Evolutionary conservation across 1,140 invertebrate genomes (phyloP).

Genomic region (Anastrepha obliqua): DNA sequence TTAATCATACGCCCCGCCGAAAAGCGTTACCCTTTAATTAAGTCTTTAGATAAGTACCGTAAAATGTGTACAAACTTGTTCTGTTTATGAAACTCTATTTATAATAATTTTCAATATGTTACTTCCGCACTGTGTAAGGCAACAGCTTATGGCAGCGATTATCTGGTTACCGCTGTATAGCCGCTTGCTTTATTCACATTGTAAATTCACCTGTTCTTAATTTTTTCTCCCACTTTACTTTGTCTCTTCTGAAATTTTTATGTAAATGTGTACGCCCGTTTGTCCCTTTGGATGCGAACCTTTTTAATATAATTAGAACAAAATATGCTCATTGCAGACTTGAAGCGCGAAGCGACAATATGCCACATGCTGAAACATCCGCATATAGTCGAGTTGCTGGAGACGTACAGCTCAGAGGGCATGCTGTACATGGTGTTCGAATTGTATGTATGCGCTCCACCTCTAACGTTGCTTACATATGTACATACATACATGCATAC

Average conservation of each 20-base stretch:
- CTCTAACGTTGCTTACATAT: slow-evolving; percentile 4
- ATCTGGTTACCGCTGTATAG: slow-evolving; percentile 28
- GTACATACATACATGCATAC: slow-evolving; percentile 1
- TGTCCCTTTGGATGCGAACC: slow-evolving; percentile 47
- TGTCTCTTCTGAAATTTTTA: slow-evolving; percentile 34
- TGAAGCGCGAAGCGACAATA: slow-evolving; percentile 98
- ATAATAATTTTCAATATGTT: slow-evolving; percentile 13
- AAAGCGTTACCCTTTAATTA: slow-evolving; percentile 14
- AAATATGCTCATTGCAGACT: slow-evolving; percentile 81
- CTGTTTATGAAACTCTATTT: slow-evolving; percentile 15
- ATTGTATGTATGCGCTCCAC: slow-evolving; percentile 85
- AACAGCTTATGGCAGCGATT: slow-evolving; percentile 34
- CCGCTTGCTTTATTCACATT: slow-evolving; percentile 36
- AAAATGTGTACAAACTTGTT: neutral
- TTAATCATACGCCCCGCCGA: neutral
- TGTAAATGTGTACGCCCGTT: slow-evolving; percentile 49
- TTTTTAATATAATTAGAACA: slow-evolving; percentile 57
- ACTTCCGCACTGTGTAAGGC: slow-evolving; percentile 1
- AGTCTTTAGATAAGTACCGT: slow-evolving; percentile 10
- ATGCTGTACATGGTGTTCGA: slow-evolving; percentile 99
- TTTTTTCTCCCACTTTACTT: slow-evolving; percentile 46
- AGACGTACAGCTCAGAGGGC: slow-evolving; percentile 98
- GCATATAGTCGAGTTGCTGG: slow-evolving; percentile 97
- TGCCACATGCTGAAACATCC: slow-evolving; percentile 99
- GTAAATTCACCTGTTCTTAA: slow-evolving; percentile 32